Evolutionary conservation across 2,888 invertebrate species (phyloP), one percentile per base, ranked within the genome.

Genomic region (Phlogophora meticulosa): DNA sequence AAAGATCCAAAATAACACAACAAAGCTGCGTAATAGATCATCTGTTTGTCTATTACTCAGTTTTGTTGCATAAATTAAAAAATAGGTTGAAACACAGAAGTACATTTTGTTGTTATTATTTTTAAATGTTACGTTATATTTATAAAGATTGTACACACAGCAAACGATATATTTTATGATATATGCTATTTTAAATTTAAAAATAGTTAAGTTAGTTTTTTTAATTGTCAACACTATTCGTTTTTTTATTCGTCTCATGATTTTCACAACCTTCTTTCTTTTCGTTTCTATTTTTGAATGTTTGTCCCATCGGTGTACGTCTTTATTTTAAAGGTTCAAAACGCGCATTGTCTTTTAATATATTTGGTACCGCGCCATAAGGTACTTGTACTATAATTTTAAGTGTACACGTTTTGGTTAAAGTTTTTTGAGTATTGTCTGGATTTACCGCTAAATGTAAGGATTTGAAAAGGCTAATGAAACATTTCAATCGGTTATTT

Each of bases 291-390:
- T 43, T n/a, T 56, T 58, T 52, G 46, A 13, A 0, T 24, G 2
- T 69, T 45, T 38, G 1, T 28, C 7, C 10, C 24, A 9, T 10
- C 15, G 82, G 87, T 89, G 87, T 89, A 85, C 85, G 72, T 87
- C 84, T 88, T 88, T 86, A 78, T 83, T 79, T 83, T 64, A 57
- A 71, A 75, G 56, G 64, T 83, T 87, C 72, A 69, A 86, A 85
- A 88, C 85, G 80, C 89, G 92, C 90, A 89, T 93, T 93, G 92
- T 92, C 93, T 78, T 51, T 71, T 79, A 61, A 56, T 68, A n/a
- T 67, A 63, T 68, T 57, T 43, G 22, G 0, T 65, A 70, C 56
- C 60, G 38, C 13, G 9, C 17, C 15, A 1, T 45, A 20, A 13
- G 36, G 28, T 53, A 72, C 17, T n/a, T 55, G 53, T 57, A 20